Percentiles rank a stretch among this genome's conserved stretches.
phyloP scores from a whole-genome alignment of 2,797 vertebrate genomes.

The Melanotaenia nigrans region DNA sequence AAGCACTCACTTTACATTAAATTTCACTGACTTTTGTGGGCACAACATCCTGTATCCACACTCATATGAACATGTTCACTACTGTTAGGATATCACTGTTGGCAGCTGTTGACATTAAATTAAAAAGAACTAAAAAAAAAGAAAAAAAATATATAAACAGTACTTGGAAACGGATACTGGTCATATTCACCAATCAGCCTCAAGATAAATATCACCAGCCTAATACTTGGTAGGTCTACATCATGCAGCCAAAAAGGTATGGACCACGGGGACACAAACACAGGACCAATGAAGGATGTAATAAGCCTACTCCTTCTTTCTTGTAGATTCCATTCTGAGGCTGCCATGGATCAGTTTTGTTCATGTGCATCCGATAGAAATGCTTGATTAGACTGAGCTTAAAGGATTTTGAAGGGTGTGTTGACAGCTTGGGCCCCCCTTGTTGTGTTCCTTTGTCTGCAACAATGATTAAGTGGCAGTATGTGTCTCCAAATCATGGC shows the following conservation, averaged over 20 bases:
- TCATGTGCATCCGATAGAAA: neutral
- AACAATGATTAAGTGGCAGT: neutral
- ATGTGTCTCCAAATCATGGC: neutral
- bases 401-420: neutral
- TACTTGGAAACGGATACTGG: conserved; percentile 53
- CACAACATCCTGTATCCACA: conserved; percentile 26
- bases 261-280: neutral
- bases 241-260: neutral
- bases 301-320: neutral
- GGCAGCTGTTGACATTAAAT: conserved; percentile 36
- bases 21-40: conserved; percentile 4
- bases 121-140: conserved; percentile 51
- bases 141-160: conserved; percentile 16
- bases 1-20: conserved; percentile 14
- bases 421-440: neutral
- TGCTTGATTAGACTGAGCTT: neutral
- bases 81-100: conserved; percentile 42
- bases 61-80: conserved; percentile 32
- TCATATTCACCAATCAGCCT: conserved; percentile 41
- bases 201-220: neutral
- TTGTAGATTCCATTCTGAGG: neutral
- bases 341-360: neutral
- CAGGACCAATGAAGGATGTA: neutral
- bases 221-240: neutral
- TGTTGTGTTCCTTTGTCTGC: neutral